Percentiles rank a stretch among this genome's conserved stretches.
Conservation (phyloP, 2,888 invertebrate genomes). For the Theristus sp. region DNA sequence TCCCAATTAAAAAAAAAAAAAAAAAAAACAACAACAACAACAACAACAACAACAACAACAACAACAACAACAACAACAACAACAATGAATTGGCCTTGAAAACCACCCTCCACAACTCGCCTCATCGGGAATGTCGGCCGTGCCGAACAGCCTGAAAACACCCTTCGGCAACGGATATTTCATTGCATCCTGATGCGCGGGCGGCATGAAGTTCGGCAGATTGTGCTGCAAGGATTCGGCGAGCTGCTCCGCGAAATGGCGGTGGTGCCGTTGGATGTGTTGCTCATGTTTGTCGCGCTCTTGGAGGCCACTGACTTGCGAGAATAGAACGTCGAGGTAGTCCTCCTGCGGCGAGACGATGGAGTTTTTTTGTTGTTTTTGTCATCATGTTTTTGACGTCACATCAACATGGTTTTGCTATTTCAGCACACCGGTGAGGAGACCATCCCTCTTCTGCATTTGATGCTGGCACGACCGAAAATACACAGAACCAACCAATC, state of each 20-base stretch:
- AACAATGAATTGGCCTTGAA: too few species aligned
- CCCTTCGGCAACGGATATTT: slow-evolving; percentile 83
- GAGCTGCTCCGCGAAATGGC: slow-evolving; percentile 79
- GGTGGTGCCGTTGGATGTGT: slow-evolving; percentile 53
- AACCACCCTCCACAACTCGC: slow-evolving; percentile 12
- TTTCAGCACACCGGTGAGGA: too few species aligned
- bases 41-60: too few species aligned
- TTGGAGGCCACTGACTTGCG: slow-evolving; percentile 69
- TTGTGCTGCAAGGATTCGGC: slow-evolving; percentile 92
- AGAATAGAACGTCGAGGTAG: slow-evolving; percentile 90
- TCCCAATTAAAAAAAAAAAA: not conserved
- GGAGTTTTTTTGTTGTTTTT: too few species aligned
- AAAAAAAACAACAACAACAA: too few species aligned
- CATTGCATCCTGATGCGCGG: slow-evolving; percentile 72
- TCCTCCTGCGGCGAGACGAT: slow-evolving; percentile 89
- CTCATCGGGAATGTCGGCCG: slow-evolving; percentile 82
- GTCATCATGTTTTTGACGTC: too few species aligned
- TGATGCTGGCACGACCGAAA: too few species aligned
- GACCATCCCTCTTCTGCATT: too few species aligned
- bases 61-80: too few species aligned
- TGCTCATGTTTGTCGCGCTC: slow-evolving; percentile 61
- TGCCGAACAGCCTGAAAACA: slow-evolving; percentile 83
- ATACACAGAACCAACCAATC: too few species aligned
- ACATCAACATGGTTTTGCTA: too few species aligned
- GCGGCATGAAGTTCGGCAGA: slow-evolving; percentile 64